phyloP scores from a whole-genome alignment of 2,797 vertebrate genomes.

The Halcyon chelicuti region DNA sequence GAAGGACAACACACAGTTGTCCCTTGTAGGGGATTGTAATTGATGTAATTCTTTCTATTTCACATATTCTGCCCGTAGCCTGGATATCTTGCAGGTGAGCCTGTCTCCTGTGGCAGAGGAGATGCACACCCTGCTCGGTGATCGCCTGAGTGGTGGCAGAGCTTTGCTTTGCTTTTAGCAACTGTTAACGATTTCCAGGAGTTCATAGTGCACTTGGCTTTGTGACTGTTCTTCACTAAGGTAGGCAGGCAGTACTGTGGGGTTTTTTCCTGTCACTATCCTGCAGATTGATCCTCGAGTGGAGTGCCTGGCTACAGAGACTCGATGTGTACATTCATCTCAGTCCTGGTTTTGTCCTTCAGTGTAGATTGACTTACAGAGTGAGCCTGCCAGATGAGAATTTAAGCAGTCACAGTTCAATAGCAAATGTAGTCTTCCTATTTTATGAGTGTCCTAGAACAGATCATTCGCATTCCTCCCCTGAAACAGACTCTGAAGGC shows the following conservation, averaged over 20 bases:
- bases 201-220: background rate
- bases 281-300: background rate
- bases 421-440: background rate
- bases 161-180: background rate
- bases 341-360: background rate
- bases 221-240: background rate
- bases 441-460: background rate
- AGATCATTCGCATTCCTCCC: background rate
- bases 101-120: background rate
- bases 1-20: background rate
- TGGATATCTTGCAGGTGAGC: background rate
- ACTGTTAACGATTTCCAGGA: background rate
- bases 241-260: background rate
- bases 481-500: background rate
- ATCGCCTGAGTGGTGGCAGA: background rate
- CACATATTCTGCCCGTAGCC: background rate
- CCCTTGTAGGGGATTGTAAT: too few species aligned
- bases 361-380: background rate
- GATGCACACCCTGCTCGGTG: background rate
- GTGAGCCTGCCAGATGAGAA: background rate
- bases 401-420: background rate
- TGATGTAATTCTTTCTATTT: background rate
- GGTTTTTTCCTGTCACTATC: background rate
- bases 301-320: background rate
- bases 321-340: background rate